Conservation (phyloP, 2,888 invertebrate genomes). For the Heliconius charithonia region DNA sequence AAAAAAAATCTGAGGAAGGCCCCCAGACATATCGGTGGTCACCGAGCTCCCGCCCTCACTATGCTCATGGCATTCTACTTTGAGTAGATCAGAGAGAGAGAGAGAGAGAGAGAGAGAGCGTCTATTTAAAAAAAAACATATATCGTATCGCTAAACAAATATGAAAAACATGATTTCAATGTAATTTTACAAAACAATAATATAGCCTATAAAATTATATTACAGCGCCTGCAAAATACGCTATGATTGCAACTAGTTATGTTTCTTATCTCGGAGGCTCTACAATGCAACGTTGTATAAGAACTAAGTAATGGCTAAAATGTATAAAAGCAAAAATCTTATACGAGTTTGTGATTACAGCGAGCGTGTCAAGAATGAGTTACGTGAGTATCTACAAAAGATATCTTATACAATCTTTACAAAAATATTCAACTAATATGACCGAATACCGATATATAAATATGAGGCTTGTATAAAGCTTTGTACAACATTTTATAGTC, state of each 20-base stretch:
- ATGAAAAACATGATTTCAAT: not conserved
- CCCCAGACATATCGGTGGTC: too few relatives aligned
- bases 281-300: slow-evolving; percentile 54
- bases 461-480: too few relatives aligned
- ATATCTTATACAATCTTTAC: not conserved
- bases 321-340: slow-evolving; percentile 56
- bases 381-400: slow-evolving; percentile 52
- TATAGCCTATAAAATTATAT: not conserved
- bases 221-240: not conserved
- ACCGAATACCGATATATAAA: too few relatives aligned
- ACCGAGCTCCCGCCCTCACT: too few relatives aligned
- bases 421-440: too few relatives aligned
- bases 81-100: too few relatives aligned
- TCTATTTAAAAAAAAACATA: not conserved
- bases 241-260: slow-evolving; percentile 16
- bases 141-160: not conserved
- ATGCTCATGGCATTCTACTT: too few relatives aligned
- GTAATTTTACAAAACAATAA: not conserved
- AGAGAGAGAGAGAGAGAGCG: too few relatives aligned
- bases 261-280: slow-evolving; percentile 32
- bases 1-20: too few relatives aligned
- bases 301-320: slow-evolving; percentile 46
- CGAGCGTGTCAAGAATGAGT: slow-evolving; percentile 52
- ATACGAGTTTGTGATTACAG: slow-evolving; percentile 48
- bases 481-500: too few relatives aligned